Base-by-base conservation (phyloP, 1,140 invertebrate genomes). In the Cotesia chilonis region DNA sequence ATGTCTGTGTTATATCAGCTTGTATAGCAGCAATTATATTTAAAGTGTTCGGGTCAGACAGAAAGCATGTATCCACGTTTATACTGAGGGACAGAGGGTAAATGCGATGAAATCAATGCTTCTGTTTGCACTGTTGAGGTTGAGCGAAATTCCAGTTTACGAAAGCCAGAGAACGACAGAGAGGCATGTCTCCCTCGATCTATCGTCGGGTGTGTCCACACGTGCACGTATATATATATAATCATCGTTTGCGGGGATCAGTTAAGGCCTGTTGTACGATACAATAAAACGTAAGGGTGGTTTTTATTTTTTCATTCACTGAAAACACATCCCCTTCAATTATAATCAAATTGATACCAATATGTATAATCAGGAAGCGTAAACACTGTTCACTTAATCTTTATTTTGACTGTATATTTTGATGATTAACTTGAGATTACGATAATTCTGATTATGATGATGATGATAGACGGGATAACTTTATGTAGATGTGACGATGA, bases 51-150 rank as follows among this genome's bases (percentile, higher is more conserved):
- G 41, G 14, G 36, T 51, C 12, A 20, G n/a, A 38, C 47, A 17
- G 5, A 28, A 7, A 28, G 20, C 6, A 28, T 20, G 17, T 41
- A 10, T 68, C 60, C 72, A 74, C 68, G 74, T 64, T 68, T 72
- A 60, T 81, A 78, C 82, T 76, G n/a, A 60, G 60, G 20, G 70
- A 55, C 12, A 61, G 47, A 70, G 81, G 79, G 80, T 82, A 84
- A 85, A 85, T 84, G 83, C 85, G 84, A 81, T 84, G 84, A 87
- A 87, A 87, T 87, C 85, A 87, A 87, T 87, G 84, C 83, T 80
- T 84, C 81, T 86, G 84, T 87, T 86, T 86, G 84, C 85, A 81
- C 84, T 85, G 84, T 84, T 83, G 84, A 85, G 83, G 84, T 85
- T 79, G 83, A 85, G 84, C 80, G 76, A 78, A 84, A 85, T 83